Evolutionary conservation across 2,797 vertebrate species (phyloP).

Genomic region (Gadopsis marmoratus): DNA sequence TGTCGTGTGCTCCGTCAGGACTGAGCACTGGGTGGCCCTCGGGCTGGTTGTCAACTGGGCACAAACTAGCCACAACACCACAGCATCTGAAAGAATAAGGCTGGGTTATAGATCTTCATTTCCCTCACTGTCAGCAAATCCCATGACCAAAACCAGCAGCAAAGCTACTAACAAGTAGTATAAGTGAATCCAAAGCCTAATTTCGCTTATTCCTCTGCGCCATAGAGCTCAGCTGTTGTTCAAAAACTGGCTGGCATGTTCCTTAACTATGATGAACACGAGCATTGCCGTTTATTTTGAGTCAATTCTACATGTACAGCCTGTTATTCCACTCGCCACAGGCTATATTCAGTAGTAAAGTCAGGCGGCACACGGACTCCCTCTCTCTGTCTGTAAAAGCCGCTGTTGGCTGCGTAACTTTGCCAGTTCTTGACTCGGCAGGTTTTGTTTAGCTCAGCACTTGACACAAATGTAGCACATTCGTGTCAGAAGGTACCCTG

Average conservation of each 20-base stretch:
- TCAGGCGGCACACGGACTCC: not conserved
- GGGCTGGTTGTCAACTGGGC: constrained; percentile 38
- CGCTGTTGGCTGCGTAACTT: constrained; percentile 2
- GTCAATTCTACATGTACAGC: constrained; percentile 8
- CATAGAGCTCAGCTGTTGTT: not conserved
- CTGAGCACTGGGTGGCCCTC: constrained; percentile 36
- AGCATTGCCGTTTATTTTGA: not conserved
- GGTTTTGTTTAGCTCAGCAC: not conserved
- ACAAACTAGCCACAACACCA: constrained; percentile 30
- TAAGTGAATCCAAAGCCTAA: not conserved
- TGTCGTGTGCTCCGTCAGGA: constrained; percentile 37
- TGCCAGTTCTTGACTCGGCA: not conserved
- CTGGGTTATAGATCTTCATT: constrained; percentile 12
- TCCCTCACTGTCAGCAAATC: constrained; percentile 17
- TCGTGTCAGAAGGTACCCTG: not conserved
- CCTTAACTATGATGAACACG: constrained; percentile 1
- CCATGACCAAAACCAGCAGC: constrained; percentile 3
- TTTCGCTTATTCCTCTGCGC: not conserved
- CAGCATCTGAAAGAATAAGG: constrained; percentile 13
- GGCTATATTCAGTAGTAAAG: not conserved
- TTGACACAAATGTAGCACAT: constrained; percentile 9
- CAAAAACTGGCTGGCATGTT: not conserved
- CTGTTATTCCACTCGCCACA: not conserved
- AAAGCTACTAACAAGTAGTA: not conserved
- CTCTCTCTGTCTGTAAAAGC: constrained; percentile 6